Conservation (phyloP, 2,113 vertebrate genomes). For the Dipodomys ordii region DNA sequence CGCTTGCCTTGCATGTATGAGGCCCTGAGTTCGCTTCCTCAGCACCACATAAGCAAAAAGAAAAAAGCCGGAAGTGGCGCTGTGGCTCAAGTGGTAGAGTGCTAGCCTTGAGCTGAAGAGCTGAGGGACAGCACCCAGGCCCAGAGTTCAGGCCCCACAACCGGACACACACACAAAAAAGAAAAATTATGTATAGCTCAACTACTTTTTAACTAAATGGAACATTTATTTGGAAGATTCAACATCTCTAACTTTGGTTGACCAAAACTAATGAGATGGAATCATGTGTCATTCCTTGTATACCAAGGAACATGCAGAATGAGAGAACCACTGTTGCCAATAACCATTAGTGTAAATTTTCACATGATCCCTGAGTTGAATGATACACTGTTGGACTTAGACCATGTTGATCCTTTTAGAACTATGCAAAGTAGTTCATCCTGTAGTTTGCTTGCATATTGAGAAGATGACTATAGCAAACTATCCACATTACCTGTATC, state of each 20-base stretch:
- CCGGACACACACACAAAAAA: neutral
- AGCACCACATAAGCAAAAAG: too few species aligned
- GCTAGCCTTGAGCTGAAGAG: too few species aligned
- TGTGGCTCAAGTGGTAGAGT: too few species aligned
- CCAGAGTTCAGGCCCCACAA: too few species aligned
- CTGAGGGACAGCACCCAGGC: too few species aligned
- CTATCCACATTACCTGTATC: neutral
- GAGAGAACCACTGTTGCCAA: neutral
- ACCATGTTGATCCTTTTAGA: neutral
- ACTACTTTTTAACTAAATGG: constrained; percentile 15
- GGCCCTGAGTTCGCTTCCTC: too few species aligned
- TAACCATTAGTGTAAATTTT: neutral
- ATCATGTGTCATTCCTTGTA: neutral
- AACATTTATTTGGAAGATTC: constrained; percentile 49
- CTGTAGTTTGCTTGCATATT: neutral
- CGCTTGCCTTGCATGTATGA: too few species aligned
- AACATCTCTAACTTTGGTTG: neutral
- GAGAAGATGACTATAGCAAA: neutral
- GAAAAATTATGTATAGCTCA: neutral
- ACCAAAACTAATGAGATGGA: neutral
- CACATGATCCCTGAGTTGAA: neutral
- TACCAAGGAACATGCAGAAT: neutral
- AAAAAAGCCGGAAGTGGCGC: too few species aligned
- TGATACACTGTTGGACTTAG: neutral
- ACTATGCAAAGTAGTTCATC: neutral